phyloP scores from a whole-genome alignment of 2,113 vertebrate species.

The Carassius gibelio region DNA sequence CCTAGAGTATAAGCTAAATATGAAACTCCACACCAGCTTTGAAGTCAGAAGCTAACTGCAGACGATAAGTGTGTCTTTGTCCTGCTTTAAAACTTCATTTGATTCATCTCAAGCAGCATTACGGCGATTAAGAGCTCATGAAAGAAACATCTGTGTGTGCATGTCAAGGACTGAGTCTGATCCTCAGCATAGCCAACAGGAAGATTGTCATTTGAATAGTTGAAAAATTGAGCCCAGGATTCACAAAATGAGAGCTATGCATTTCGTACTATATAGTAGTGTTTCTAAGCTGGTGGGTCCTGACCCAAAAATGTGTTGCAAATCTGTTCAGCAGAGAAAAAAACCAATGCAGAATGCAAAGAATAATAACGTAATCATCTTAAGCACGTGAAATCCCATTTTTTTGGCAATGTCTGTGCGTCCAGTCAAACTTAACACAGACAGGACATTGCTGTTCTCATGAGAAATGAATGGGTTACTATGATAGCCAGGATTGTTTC shows the following conservation, averaged over 20 bases:
- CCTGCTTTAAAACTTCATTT: slow-evolving; percentile 20
- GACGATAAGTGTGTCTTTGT: slow-evolving; percentile 21
- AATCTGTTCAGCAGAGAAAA: not conserved
- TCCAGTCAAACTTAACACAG: not conserved
- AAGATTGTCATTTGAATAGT: not conserved
- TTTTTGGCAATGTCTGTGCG: not conserved
- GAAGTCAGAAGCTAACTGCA: slow-evolving; percentile 11
- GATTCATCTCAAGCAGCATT: not conserved
- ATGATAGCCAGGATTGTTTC: not conserved
- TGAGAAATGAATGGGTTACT: not conserved
- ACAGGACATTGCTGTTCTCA: not conserved
- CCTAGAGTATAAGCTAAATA: not conserved
- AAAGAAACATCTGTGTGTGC: slow-evolving; percentile 16
- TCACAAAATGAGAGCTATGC: not conserved
- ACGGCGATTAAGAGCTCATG: not conserved
- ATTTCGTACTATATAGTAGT: not conserved
- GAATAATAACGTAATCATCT: not conserved
- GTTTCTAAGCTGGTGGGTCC: not conserved
- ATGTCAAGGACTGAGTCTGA: not conserved
- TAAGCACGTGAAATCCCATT: not conserved
- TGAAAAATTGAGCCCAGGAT: not conserved
- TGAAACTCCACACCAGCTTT: slow-evolving; percentile 60
- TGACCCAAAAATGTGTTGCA: not conserved
- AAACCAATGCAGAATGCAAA: not conserved
- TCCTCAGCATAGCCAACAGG: slow-evolving; percentile 16